These are phyloP conservation scores for Xenopus laevis DNA, from an alignment of 2,113 vertebrate species.

Conservation along the genomic window DNA sequence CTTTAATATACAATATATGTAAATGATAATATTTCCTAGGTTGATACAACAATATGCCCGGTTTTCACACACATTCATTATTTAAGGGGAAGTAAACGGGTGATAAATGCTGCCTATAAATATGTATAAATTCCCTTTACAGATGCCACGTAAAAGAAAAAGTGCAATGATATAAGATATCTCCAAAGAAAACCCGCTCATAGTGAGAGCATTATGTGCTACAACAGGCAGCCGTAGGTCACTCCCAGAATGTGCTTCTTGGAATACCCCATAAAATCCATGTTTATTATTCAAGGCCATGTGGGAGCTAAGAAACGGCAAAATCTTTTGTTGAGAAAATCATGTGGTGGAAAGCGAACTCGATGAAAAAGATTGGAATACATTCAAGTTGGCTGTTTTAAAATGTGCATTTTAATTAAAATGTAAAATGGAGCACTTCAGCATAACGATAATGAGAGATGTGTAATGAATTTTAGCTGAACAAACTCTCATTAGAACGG, in stretches of 20 bases:
- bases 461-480: conserved; percentile 60
- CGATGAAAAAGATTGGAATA: conserved; percentile 30
- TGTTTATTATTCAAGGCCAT: conserved; percentile 41
- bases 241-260: conserved; percentile 22
- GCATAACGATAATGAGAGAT: conserved; percentile 60
- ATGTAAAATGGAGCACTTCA: conserved; percentile 55
- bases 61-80: too few species aligned
- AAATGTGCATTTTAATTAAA: conserved; percentile 64
- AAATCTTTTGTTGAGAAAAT: conserved; percentile 45
- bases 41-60: too few species aligned
- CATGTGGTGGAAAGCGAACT: conserved; percentile 30
- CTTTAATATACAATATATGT: too few species aligned
- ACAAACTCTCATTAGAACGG: conserved; percentile 53
- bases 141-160: too few species aligned
- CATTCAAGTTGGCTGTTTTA: conserved; percentile 47
- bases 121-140: too few species aligned
- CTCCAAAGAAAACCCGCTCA: too few species aligned
- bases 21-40: too few species aligned
- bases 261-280: conserved; percentile 34
- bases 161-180: too few species aligned
- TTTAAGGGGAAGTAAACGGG: too few species aligned
- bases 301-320: conserved; percentile 36
- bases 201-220: too few species aligned
- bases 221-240: conserved; percentile 25
- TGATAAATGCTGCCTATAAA: too few species aligned